A percentile compares a stretch with the other conserved stretches of the same genome.
Evolutionary conservation across 2,113 vertebrate genomes (phyloP).

Genomic region (Ardeotis arabs): DNA sequence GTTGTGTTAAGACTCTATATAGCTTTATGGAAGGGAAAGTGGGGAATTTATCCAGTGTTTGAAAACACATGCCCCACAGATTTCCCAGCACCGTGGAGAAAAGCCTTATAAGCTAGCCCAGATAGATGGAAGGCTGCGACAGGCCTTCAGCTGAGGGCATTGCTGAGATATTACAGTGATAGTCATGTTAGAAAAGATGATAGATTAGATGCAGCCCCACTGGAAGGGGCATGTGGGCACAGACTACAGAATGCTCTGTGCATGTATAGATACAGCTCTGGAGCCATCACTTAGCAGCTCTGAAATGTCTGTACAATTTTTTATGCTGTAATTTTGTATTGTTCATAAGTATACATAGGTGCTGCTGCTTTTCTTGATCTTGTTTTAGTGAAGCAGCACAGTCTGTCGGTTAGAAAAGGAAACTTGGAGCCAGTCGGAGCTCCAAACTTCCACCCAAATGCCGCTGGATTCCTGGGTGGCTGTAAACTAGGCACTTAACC

Average conservation of each 20-base stretch:
- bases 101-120: constrained; percentile 19
- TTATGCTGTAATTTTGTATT: constrained; percentile 62
- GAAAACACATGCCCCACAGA: neutral
- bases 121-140: constrained; percentile 44
- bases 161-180: constrained; percentile 56
- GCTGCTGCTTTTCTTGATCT: constrained; percentile 32
- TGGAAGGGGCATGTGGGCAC: constrained; percentile 49
- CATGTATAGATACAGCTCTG: neutral
- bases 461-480: neutral
- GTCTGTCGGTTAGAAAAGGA: constrained; percentile 49
- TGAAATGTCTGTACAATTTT: constrained; percentile 62
- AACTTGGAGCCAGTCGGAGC: neutral
- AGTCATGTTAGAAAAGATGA: constrained; percentile 63
- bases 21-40: neutral
- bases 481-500: constrained; percentile 42
- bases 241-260: constrained; percentile 34
- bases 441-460: constrained; percentile 10
- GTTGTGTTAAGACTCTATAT: neutral
- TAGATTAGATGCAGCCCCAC: constrained; percentile 62
- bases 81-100: constrained; percentile 20
- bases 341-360: constrained; percentile 65
- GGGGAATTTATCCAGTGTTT: constrained; percentile 15
- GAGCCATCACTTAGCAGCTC: constrained; percentile 61
- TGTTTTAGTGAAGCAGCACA: constrained; percentile 54
- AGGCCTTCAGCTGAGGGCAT: constrained; percentile 49